These are phyloP conservation scores for Probosciger aterrimus DNA, from an alignment of 2,113 vertebrate genomes.

Conservation along the genomic window DNA sequence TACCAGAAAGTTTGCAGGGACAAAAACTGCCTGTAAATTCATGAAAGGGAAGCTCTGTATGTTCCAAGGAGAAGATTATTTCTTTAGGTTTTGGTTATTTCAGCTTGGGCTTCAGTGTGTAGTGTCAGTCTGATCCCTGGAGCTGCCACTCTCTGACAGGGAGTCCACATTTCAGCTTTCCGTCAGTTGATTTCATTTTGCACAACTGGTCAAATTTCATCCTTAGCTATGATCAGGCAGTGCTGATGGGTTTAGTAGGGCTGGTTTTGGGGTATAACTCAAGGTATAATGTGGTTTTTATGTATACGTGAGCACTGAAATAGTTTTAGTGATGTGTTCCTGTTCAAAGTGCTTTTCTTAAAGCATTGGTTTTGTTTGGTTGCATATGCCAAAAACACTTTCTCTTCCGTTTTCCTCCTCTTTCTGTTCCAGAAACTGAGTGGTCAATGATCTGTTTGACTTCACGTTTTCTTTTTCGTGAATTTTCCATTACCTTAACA, in stretches of 20 bases:
- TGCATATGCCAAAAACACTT: not conserved
- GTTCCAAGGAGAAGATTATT: not conserved
- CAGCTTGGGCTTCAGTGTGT: not conserved
- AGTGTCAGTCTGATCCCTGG: not conserved
- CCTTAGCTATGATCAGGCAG: not conserved
- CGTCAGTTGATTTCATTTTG: not conserved
- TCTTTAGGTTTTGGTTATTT: not conserved
- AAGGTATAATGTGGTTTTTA: not conserved
- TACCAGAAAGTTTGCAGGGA: not conserved
- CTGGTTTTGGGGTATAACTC: not conserved
- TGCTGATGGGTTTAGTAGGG: not conserved
- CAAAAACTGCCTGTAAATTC: not conserved
- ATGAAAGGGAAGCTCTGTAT: not conserved
- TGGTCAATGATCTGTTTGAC: not conserved
- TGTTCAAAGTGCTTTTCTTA: not conserved
- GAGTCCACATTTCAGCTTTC: not conserved
- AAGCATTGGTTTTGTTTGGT: not conserved
- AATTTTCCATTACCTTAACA: not conserved
- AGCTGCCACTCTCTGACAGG: not conserved
- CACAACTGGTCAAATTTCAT: not conserved
- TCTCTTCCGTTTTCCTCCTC: slow-evolving; percentile 25
- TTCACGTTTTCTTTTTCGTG: not conserved
- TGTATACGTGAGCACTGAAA: not conserved
- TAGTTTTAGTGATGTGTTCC: not conserved
- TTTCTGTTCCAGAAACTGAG: slow-evolving; percentile 10